Base-by-base conservation (phyloP, 2,888 invertebrate species). In the Diarsia brunnea region DNA sequence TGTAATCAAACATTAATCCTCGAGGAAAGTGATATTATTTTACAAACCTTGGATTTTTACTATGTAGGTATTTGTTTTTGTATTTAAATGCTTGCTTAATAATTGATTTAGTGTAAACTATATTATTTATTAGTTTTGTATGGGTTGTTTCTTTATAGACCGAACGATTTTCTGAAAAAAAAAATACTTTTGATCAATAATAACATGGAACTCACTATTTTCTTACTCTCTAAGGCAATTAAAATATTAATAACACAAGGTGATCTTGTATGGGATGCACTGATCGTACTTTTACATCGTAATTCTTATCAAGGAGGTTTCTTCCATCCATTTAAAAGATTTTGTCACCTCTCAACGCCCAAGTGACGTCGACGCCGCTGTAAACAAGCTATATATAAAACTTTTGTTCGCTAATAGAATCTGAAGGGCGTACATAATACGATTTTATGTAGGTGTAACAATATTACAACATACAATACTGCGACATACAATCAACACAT, bases 1-100 rank as follows among this genome's bases (percentile, higher is more conserved):
- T 74, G 21, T 58, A 58, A 73, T 51, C 24, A 53, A 70, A 60
- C 45, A 12, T 61, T 38, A 64, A 74, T 60, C 8, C n/a, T 47
- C 19, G 4, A 49, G 43, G 12, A 67, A 47, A 77, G 21, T 38
- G 38, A 0, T 12, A 43, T 47, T 49, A 38, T 14, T 38, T 38
- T 7, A 38, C 38, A 1, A 38, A 38, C 38, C 38, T 38, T 38
- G 7, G 7, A 38, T 38, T 38, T 38, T 38, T 38, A 38, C 38
- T 38, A 38, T 38, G 38, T 38, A 38, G 38, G 38, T 38, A 38
- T 38, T 38, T 38, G 53, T 53, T 53, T 1, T n/a, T 53, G n/a
- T 53, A 49, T 2, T 2, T 10, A 51, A 51, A 51, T 21, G 10
- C 10, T 51, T 5, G 38, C 7, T 38, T 38, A 38, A 38, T 5